A percentile compares a stretch with the other conserved stretches of the same genome.
Conservation (phyloP, 2,113 vertebrate genomes). For the Aegotheles bennettii region DNA sequence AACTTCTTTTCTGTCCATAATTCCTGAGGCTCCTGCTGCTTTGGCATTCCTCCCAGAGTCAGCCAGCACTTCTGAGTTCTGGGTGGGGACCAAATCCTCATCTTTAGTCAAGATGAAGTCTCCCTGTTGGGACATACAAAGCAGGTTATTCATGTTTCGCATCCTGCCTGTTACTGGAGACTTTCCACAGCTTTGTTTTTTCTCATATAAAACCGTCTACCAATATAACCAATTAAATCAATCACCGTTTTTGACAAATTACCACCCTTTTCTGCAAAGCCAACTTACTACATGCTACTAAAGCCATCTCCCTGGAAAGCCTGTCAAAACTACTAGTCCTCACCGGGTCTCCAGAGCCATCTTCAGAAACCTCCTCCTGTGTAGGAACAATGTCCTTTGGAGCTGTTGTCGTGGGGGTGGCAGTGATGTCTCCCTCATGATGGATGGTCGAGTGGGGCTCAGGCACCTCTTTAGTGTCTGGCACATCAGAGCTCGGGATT, state of each 20-base stretch:
- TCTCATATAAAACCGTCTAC: not conserved
- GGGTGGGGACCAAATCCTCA: not conserved
- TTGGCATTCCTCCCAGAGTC: slow-evolving; percentile 35
- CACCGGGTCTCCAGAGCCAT: slow-evolving; percentile 73
- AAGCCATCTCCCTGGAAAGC: not conserved
- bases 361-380: slow-evolving; percentile 21
- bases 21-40: slow-evolving; percentile 63
- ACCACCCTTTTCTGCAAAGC: not conserved
- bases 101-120: slow-evolving; percentile 67
- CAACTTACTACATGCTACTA: not conserved
- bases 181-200: not conserved
- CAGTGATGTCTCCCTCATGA: not conserved
- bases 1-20: slow-evolving; percentile 80
- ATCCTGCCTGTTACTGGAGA: not conserved
- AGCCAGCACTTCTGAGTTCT: not conserved
- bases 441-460: not conserved
- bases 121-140: slow-evolving; percentile 38
- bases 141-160: slow-evolving; percentile 21
- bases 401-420: not conserved
- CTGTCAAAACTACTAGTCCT: not conserved
- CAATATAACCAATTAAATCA: not conserved
- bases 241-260: not conserved
- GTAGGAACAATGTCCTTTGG: not conserved
- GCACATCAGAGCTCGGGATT: not conserved
- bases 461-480: not conserved